These are phyloP conservation scores for Athripsodes cinereus DNA, from an alignment of 2,888 invertebrate species.

Conservation along the genomic window DNA sequence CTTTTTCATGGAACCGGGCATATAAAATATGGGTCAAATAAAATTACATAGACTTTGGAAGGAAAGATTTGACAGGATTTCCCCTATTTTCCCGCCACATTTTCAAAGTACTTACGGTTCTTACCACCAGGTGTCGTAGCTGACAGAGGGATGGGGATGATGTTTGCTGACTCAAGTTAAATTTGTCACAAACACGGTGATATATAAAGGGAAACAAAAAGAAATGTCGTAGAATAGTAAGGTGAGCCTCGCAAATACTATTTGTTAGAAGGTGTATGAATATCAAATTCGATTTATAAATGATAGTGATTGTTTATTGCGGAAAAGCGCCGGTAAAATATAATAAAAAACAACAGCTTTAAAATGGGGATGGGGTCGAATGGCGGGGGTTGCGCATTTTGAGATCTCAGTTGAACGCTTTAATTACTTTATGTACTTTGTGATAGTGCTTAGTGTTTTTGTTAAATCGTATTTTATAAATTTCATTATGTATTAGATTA, in stretches of 20 bases:
- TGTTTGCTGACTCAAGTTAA: constrained; percentile 22
- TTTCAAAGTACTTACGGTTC: constrained; percentile 18
- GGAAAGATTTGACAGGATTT: too few species aligned
- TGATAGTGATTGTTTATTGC: constrained; percentile 3
- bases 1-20: too few species aligned
- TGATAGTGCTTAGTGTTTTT: constrained; percentile 28
- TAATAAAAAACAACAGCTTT: constrained; percentile 43
- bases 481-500: neutral
- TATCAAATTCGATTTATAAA: constrained; percentile 1
- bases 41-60: too few species aligned
- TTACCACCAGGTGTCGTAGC: constrained; percentile 17
- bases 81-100: constrained; percentile 14
- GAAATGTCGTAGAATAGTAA: constrained; percentile 22
- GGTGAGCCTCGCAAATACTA: constrained; percentile 14
- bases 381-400: constrained; percentile 49
- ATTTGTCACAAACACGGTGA: constrained; percentile 24
- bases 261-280: constrained; percentile 5
- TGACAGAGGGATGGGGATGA: constrained; percentile 10
- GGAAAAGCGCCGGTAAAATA: constrained; percentile 38
- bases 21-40: too few species aligned
- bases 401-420: constrained; percentile 36
- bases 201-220: constrained; percentile 23
- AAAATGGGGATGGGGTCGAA: constrained; percentile 47
- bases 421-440: constrained; percentile 17
- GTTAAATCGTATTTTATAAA: constrained; percentile 8